These are phyloP conservation scores for Euschistus heros DNA, from an alignment of 1,140 invertebrate genomes.

Conservation along the genomic window DNA sequence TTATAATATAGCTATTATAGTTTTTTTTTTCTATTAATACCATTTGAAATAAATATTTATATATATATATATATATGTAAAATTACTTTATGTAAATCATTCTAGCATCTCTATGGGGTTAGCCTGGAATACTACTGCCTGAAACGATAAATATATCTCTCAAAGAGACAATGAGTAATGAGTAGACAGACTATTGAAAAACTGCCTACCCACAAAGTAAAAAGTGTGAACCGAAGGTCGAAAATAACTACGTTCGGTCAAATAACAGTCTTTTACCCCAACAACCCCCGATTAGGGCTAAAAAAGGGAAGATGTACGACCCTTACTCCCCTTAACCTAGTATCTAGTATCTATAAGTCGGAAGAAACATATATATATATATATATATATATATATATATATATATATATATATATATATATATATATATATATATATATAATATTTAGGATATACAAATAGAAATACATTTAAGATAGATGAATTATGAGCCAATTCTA, in stretches of 20 bases:
- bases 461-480: too few relatives aligned
- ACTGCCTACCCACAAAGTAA: background rate
- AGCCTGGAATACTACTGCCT: too few relatives aligned
- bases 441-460: background rate
- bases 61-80: too few relatives aligned
- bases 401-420: conserved; percentile 1
- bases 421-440: background rate
- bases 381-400: conserved; percentile 6
- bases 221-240: background rate
- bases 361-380: background rate
- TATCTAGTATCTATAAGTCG: background rate
- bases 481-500: too few relatives aligned
- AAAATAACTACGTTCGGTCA: conserved; percentile 4
- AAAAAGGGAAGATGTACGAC: conserved; percentile 4
- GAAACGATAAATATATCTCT: too few relatives aligned
- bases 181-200: too few relatives aligned
- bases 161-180: too few relatives aligned
- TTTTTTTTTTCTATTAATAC: too few relatives aligned
- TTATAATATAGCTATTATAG: too few relatives aligned
- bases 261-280: conserved; percentile 12
- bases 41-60: too few relatives aligned
- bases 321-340: background rate
- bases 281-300: conserved; percentile 3
- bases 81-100: too few relatives aligned
- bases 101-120: too few relatives aligned